phyloP scores from a whole-genome alignment of 2,797 vertebrate genomes.

The Neosilurus mollespiculum region DNA sequence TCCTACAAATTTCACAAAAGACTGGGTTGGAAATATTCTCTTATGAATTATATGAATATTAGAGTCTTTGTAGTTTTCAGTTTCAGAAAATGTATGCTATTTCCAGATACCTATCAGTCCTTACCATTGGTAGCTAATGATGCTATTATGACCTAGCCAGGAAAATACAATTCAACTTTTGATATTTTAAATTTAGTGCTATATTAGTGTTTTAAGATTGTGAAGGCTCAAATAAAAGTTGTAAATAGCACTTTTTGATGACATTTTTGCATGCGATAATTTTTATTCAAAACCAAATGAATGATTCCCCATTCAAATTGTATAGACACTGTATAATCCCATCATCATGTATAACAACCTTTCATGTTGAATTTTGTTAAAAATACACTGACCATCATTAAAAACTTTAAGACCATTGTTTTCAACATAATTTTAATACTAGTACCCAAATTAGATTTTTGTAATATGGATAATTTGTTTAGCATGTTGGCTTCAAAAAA shows the following conservation, averaged over 20 bases:
- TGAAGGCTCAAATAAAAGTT: neutral
- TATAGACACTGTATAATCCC: neutral
- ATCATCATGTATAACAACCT: neutral
- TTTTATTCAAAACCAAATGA: neutral
- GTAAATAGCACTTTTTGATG: no score
- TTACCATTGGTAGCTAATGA: neutral
- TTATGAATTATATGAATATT: neutral
- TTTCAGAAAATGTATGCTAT: neutral
- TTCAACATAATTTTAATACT: no score
- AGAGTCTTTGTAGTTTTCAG: neutral
- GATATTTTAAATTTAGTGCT: neutral
- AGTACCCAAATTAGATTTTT: no score
- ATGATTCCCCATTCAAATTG: neutral
- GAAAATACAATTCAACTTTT: neutral
- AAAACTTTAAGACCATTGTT: no score
- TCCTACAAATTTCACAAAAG: neutral
- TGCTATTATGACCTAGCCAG: neutral
- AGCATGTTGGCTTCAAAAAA: no score
- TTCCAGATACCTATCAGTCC: neutral
- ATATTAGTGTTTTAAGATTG: neutral
- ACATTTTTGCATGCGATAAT: no score
- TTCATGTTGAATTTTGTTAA: neutral
- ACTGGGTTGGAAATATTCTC: no score
- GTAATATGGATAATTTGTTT: no score
- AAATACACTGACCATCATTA: no score